Evolutionary conservation across 2,888 invertebrate genomes (phyloP), one percentile per base, ranked within the genome.

Genomic region (Rhamphomyia laevipes): DNA sequence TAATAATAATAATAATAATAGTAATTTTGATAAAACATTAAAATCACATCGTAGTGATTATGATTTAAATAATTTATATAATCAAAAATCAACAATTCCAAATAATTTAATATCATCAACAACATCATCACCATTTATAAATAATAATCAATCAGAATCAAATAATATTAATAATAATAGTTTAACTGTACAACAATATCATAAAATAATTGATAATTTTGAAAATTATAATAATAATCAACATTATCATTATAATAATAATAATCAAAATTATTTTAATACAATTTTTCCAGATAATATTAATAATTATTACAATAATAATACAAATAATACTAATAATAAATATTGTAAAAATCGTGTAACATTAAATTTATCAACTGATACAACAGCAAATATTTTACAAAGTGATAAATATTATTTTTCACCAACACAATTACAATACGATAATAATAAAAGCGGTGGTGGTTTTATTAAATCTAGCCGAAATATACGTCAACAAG

Each of bases 341-440:
- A 38, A 17, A 18, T 18, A 40, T 40, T 13, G 12, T 13, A 40
- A 40, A 6, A 40, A 40, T 18, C 10, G 2, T 6, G 5, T 4
- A 40, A 12, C 2, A 18, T 13, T 38, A n/a, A 35, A 35, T 15
- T 35, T 15, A 35, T 13, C 33, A 35, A n/a, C 33, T 13, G 40
- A 40, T 18, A 40, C 4, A n/a, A n/a, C n/a, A n/a, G n/a, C n/a
- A 12, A 40, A 21, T 40, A 21, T 11, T 40, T 21, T 67, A 41
- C 67, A 67, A 53, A 67, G 67, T 54, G 68, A 67, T 51, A 68
- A 67, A 55, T 68, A 67, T 42, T 68, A 68, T 53, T 48, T 66
- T 38, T 66, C 68, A 41, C 68, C 68, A 3, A 67, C 68, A 2
- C 13, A 45, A 11, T 15, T 30, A 21, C 43, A 30, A 31, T 30